These are phyloP conservation scores for Grammomys dolichurus DNA, from an alignment of 2,113 vertebrate genomes.

Conservation along the genomic window DNA sequence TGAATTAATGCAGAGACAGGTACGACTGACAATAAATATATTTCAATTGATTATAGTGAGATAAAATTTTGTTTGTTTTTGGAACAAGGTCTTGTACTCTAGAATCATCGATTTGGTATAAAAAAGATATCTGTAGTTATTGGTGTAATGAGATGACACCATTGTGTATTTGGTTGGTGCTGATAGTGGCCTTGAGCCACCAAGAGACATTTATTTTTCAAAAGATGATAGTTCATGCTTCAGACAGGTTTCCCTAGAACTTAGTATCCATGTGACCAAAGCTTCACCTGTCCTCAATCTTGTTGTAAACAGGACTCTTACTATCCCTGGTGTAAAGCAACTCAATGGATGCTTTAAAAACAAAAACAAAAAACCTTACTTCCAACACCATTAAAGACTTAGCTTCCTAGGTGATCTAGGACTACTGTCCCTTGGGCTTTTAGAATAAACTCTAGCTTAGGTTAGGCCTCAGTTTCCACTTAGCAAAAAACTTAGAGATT, in stretches of 20 bases:
- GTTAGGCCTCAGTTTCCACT: background rate
- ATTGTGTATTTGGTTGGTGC: background rate
- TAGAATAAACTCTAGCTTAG: background rate
- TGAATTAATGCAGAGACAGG: background rate
- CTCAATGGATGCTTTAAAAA: background rate
- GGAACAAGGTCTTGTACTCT: background rate
- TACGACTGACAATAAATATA: background rate
- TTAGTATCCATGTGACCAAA: background rate
- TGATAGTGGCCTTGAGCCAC: background rate
- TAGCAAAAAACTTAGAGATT: background rate
- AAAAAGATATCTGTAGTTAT: background rate
- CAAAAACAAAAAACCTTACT: background rate
- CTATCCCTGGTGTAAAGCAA: background rate
- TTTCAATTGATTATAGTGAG: background rate
- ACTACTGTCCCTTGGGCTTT: background rate
- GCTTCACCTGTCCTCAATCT: background rate
- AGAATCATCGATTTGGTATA: background rate
- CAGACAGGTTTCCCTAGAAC: background rate
- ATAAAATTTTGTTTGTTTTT: background rate
- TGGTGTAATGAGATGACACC: background rate
- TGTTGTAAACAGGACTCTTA: background rate
- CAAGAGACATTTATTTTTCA: background rate
- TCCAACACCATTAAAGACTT: background rate
- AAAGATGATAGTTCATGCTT: background rate
- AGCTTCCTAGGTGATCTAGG: background rate